Evolutionary conservation across 2,888 invertebrate species (phyloP).

Genomic region (Thecocarcelia acutangulata): DNA sequence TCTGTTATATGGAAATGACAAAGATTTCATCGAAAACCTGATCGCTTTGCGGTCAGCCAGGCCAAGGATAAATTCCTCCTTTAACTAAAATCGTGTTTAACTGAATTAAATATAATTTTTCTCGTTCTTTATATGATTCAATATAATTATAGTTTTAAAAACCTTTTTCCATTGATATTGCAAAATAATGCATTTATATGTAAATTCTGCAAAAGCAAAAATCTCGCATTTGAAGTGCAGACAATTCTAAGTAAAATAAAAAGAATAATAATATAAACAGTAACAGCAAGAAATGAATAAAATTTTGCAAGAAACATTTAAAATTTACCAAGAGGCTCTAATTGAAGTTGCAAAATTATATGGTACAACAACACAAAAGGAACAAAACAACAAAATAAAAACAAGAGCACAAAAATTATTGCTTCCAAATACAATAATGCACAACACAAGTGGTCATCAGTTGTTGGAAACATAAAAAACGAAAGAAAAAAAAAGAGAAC

Average conservation of each 20-base stretch:
- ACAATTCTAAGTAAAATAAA: conserved; percentile 47
- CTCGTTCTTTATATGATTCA: conserved; percentile 38
- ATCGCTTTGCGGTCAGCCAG: too few species aligned
- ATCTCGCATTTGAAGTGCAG: conserved; percentile 35
- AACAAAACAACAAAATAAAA: neutral
- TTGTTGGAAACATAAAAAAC: conserved; percentile 27
- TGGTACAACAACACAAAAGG: conserved; percentile 48
- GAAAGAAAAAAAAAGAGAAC: neutral
- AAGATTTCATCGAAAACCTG: too few species aligned
- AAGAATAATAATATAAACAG: conserved; percentile 2
- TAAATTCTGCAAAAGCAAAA: conserved; percentile 14
- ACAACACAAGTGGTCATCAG: conserved; percentile 59
- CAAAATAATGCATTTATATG: conserved; percentile 17
- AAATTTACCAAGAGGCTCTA: conserved; percentile 64
- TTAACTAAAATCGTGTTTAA: neutral
- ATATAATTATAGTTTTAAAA: conserved; percentile 25
- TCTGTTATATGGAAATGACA: too few species aligned
- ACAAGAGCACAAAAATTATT: conserved; percentile 51
- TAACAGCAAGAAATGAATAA: conserved; percentile 34
- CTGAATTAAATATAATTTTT: conserved; percentile 27
- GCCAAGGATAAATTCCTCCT: too few species aligned
- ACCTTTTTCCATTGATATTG: conserved; percentile 12
- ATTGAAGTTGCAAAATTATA: conserved; percentile 67
- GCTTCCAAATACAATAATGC: conserved; percentile 62
- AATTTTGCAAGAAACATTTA: conserved; percentile 57